Evolutionary conservation across 2,888 invertebrate genomes (phyloP).

Genomic region (Aethes cnicana): DNA sequence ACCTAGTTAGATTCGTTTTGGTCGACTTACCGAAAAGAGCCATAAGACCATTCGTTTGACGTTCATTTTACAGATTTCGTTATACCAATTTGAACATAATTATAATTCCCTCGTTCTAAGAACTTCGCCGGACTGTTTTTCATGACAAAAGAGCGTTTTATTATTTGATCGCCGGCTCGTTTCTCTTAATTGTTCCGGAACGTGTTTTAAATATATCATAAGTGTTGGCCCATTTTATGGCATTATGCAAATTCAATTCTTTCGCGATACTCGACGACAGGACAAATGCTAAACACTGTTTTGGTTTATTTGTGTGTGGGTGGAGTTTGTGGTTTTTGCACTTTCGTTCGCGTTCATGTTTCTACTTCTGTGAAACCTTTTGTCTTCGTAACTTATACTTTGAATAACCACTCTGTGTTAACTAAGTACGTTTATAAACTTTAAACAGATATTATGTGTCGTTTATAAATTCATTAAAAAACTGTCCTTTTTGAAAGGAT

Average conservation of each 20-base stretch:
- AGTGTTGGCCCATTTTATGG: conserved; percentile 71
- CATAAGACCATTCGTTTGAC: too few species aligned
- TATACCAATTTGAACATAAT: conserved; percentile 33
- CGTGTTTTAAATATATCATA: conserved; percentile 81
- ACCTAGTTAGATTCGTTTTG: too few species aligned
- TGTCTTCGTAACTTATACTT: not conserved
- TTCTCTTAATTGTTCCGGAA: conserved; percentile 75
- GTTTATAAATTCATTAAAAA: conserved; percentile 19
- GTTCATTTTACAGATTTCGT: conserved; percentile 48
- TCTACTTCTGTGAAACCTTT: conserved; percentile 8
- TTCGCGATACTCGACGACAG: conserved; percentile 22
- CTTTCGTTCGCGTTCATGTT: conserved; percentile 14
- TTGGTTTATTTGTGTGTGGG: conserved; percentile 21
- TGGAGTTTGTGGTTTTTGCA: conserved; percentile 22
- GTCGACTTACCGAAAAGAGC: too few species aligned
- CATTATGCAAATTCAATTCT: conserved; percentile 68
- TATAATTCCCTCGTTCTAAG: conserved; percentile 49
- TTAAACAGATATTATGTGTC: too few species aligned
- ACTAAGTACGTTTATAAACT: too few species aligned
- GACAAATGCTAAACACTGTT: conserved; percentile 21
- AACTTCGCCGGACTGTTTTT: conserved; percentile 62
- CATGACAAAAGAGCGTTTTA: conserved; percentile 77
- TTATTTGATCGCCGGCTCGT: conserved; percentile 77
- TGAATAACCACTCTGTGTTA: too few species aligned
- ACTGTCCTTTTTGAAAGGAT: conserved; percentile 30